A percentile compares a stretch with the other conserved stretches of the same genome.
Conservation (phyloP, 1,140 invertebrate genomes). For the Drosophila ohnishii region DNA sequence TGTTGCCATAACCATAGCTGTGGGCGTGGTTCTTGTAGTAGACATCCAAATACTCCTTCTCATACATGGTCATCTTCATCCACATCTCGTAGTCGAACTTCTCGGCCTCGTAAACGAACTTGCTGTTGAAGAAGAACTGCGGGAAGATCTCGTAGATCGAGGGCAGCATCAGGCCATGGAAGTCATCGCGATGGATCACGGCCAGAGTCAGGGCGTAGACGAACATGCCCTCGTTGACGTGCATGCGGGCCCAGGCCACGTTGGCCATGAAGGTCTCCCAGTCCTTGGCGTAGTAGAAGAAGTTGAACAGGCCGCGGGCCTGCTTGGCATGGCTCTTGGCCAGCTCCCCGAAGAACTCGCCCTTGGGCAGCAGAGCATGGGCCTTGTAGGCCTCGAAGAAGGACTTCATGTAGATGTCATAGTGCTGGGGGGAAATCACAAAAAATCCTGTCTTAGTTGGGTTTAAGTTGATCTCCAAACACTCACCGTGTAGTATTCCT, state of each 20-base stretch:
- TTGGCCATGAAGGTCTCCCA: slow-evolving; percentile 87
- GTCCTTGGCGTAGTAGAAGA: slow-evolving; percentile 87
- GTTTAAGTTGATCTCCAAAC: too few relatives aligned
- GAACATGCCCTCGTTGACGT: slow-evolving; percentile 87
- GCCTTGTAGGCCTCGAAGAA: slow-evolving; percentile 70
- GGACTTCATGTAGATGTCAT: slow-evolving; percentile 67
- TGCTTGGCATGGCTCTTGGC: slow-evolving; percentile 83
- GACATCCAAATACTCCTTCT: slow-evolving; percentile 85
- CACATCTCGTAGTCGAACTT: slow-evolving; percentile 78
- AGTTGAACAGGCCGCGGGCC: slow-evolving; percentile 84
- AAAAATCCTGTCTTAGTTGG: too few relatives aligned
- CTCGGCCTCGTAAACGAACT: slow-evolving; percentile 85
- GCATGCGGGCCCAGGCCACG: slow-evolving; percentile 85
- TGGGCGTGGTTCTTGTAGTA: slow-evolving; percentile 87
- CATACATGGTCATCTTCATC: slow-evolving; percentile 76
- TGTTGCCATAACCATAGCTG: slow-evolving; percentile 83
- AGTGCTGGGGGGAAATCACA: slow-evolving; percentile 28
- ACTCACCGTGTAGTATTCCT: slow-evolving; percentile 61
- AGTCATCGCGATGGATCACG: slow-evolving; percentile 85
- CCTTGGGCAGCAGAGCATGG: slow-evolving; percentile 66
- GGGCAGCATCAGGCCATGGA: slow-evolving; percentile 85
- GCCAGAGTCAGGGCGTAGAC: slow-evolving; percentile 85
- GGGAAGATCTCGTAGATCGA: slow-evolving; percentile 87
- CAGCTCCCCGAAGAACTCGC: slow-evolving; percentile 76
- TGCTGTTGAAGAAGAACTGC: slow-evolving; percentile 85